Evolutionary conservation across 2,113 vertebrate genomes (phyloP).

Genomic region (Tragulus kanchil): DNA sequence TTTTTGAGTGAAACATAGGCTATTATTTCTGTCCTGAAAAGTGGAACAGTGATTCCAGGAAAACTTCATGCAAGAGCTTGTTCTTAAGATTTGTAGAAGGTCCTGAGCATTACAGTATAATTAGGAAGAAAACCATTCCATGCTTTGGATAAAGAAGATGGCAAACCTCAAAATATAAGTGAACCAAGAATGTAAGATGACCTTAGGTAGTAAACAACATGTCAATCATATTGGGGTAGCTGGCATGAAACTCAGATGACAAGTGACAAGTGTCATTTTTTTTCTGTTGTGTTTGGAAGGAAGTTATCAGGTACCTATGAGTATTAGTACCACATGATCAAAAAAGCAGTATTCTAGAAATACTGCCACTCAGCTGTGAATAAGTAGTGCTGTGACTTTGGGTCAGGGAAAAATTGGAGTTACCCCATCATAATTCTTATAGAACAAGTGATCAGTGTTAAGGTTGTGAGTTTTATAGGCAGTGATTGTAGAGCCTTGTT

Average conservation of each 20-base stretch:
- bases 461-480: not conserved
- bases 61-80: not conserved
- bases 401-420: not conserved
- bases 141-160: not conserved
- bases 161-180: not conserved
- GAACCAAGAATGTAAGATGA: not conserved
- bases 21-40: constrained; percentile 43
- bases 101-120: not conserved
- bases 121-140: not conserved
- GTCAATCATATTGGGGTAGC: not conserved
- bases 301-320: not conserved
- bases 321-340: not conserved
- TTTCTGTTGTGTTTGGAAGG: constrained; percentile 11
- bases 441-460: not conserved
- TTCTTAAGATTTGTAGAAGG: constrained; percentile 49
- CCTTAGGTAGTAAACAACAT: not conserved
- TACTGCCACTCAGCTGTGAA: not conserved
- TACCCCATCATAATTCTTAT: not conserved
- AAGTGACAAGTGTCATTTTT: not conserved
- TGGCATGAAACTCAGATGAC: not conserved
- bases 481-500: no score
- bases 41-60: not conserved
- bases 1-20: constrained; percentile 19
- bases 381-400: not conserved
- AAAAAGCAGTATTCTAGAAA: constrained; percentile 33